Base-by-base conservation (phyloP, 2,797 vertebrate species). In the Pterois miles region DNA sequence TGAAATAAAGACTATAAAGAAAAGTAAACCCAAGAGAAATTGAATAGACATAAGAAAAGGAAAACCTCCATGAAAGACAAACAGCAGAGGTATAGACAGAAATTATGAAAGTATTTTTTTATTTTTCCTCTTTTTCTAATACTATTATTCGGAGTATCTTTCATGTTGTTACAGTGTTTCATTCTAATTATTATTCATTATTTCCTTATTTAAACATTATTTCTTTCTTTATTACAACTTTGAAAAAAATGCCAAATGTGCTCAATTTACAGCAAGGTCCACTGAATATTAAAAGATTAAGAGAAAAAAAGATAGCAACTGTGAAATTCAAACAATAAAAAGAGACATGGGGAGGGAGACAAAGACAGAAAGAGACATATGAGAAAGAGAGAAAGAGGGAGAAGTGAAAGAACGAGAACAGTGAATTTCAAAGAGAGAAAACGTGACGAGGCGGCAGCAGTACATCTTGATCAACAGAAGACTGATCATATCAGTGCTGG, bases 381-480 rank as follows among this genome's bases (percentile, higher is more conserved):
- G 31, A 66, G 14, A 60, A 16, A 68, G 18, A 70, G 22, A 62
- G 43, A 74, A 9, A 54, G 8, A 71, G 57, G 54, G 23, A 84
- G 69, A 73, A 82, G 87, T 84, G 83, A 80, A 73, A 88, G 59
- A 85, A 65, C 20, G 36, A 84, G 85, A 84, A 84, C 60, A 62
- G 88, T 76, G 82, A 88, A 88, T 87, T 84, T 82, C 77, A 83
- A 43, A 83, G 84, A 78, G 82, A 83, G 80, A 87, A 88, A 84
- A 70, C 82, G 69, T 71, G 27, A 82, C 64, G 77, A 86, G 86
- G 85, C 88, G 71, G 93, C 88, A 94, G 94, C 95, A 95, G 96
- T 98, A 97, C 95, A 96, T 98, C 97, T 99, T 98, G 97, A 98
- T 98, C 97, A 98, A 98, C 96, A 97, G 95, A 97, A 98, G 98